Percentiles rank a stretch among this genome's conserved stretches.
Evolutionary conservation across 1,140 invertebrate genomes (phyloP).

Genomic region (Calliopsis andreniformis): DNA sequence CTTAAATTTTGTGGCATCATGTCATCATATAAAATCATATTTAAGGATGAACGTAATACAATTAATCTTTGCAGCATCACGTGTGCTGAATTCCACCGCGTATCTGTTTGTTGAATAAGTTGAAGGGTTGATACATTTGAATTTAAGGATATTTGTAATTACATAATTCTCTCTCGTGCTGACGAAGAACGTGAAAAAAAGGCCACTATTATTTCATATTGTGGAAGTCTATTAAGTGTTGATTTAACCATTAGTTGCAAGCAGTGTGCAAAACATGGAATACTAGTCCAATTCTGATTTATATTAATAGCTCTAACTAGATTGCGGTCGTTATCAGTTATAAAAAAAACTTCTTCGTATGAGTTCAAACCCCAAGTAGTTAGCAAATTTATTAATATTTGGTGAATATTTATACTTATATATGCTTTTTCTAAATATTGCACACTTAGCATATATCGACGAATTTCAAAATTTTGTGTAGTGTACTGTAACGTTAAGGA

Average conservation of each 20-base stretch:
- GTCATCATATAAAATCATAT: no score
- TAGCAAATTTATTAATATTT: background rate
- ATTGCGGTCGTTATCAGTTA: background rate
- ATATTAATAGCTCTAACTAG: background rate
- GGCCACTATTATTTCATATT: background rate
- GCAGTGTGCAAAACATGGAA: background rate
- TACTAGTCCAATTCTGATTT: background rate
- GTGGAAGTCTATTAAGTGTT: background rate
- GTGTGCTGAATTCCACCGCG: no score
- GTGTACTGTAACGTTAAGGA: background rate
- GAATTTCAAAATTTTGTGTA: background rate
- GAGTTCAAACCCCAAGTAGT: background rate
- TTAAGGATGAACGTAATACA: no score
- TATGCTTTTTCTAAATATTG: background rate
- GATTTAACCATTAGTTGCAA: background rate
- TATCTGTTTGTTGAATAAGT: no score
- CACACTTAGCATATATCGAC: background rate
- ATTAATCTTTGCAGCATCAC: no score
- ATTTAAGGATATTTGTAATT: background rate
- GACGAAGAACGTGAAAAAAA: background rate
- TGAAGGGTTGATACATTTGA: background rate
- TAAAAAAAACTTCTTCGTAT: background rate
- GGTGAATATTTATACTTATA: background rate
- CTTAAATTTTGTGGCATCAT: no score
- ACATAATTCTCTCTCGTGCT: background rate